Conservation (phyloP, 2,888 invertebrate genomes). For the Maniola hyperantus region DNA sequence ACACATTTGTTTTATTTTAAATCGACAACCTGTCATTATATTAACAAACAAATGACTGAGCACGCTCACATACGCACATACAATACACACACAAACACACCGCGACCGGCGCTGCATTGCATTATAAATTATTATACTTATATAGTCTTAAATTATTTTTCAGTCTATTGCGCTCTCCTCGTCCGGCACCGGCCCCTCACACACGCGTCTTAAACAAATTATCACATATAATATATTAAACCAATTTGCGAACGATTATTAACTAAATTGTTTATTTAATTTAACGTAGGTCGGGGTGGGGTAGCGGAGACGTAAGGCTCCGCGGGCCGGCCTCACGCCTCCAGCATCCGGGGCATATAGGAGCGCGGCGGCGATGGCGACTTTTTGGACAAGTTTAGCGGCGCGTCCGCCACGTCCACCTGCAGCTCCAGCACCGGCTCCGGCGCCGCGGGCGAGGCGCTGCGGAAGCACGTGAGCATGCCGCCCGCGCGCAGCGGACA, state of each 20-base stretch:
- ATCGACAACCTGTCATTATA: slow-evolving; percentile 91
- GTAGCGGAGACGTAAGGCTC: slow-evolving; percentile 77
- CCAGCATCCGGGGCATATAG: slow-evolving; percentile 85
- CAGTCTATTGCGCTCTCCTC: slow-evolving; percentile 84
- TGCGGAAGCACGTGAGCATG: slow-evolving; percentile 64
- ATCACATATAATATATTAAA: slow-evolving; percentile 88
- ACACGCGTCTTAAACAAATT: slow-evolving; percentile 82
- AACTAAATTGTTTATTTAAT: slow-evolving; percentile 75
- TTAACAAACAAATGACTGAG: slow-evolving; percentile 84
- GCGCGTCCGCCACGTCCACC: slow-evolving; percentile 92
- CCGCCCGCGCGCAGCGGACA: slow-evolving; percentile 69
- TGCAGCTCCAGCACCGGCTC: slow-evolving; percentile 81
- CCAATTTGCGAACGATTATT: slow-evolving; percentile 82
- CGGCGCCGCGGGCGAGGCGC: slow-evolving; percentile 69
- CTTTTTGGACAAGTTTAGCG: slow-evolving; percentile 95
- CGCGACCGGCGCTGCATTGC: slow-evolving; percentile 84
- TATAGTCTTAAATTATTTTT: slow-evolving; percentile 83
- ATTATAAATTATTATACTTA: slow-evolving; percentile 86
- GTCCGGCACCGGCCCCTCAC: slow-evolving; percentile 81
- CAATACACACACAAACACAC: slow-evolving; percentile 85
- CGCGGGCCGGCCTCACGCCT: slow-evolving; percentile 84
- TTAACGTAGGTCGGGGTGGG: slow-evolving; percentile 81
- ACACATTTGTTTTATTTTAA: slow-evolving; percentile 84
- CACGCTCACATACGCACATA: slow-evolving; percentile 85
- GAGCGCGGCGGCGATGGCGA: slow-evolving; percentile 83